Base-by-base conservation (phyloP, 2,888 invertebrate genomes). In the Ophion ellenae region DNA sequence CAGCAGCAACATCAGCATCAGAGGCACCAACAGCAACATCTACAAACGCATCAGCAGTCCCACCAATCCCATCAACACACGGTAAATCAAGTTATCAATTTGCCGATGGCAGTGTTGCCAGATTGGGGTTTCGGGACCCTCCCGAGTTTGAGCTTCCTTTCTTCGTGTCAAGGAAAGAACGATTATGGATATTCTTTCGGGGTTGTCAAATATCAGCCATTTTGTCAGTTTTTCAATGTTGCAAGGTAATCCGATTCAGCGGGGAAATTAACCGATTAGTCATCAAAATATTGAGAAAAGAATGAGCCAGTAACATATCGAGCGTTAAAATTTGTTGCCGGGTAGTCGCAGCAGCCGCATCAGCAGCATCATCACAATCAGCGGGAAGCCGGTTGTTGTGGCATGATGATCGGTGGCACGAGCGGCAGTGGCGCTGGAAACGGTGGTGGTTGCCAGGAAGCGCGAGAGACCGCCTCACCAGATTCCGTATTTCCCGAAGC, bases 401-500 rank as follows among this genome's bases (percentile, higher is more conserved):
- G 40, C 66, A 69, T 69, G 1, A 70, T 81, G 14, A 70, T 32
- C n/a, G 75, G 28, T 24, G 2, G 28, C 4, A 47, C 47, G 20
- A 47, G 17, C 17, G 73, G 7, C 32, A 59, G 53, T 53, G 53
- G 53, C n/a, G 32, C 75, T 20, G 83, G 77, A 11, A 69, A 64
- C 36, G 81, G 83, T 28, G 75, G 81, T 32, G 78, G 78, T 45
- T 84, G 86, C n/a, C 81, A 81, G 53, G 86, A 86, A n/a, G 32
- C 81, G 14, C 86, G 88, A 10, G 88, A 88, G 10, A 88, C 87
- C 89, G 95, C 95, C 32, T 94, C 94, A 84, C 95, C 95, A 87
- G 96, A 95, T 87, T 94, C 94, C 87, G 96, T 96, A 78, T 95
- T 95, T 93, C 95, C 96, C 93, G 96, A 96, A 92, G 95, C 95